These are phyloP conservation scores for Drosophila fulvimacula DNA, from an alignment of 2,888 invertebrate species.

Conservation along the genomic window DNA sequence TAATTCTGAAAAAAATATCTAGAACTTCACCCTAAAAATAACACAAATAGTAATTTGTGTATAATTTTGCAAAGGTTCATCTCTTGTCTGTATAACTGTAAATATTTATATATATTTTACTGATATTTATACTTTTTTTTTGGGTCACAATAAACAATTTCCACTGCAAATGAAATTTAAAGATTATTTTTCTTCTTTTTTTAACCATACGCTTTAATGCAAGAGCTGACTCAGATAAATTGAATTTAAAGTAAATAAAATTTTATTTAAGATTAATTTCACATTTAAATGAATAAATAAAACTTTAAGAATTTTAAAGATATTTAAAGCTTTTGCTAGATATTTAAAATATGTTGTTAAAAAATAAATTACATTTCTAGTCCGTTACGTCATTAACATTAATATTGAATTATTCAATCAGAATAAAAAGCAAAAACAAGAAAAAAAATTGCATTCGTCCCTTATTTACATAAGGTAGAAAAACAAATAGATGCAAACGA, in stretches of 20 bases:
- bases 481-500: constrained; percentile 2
- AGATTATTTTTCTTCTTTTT: background rate
- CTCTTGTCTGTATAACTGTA: background rate
- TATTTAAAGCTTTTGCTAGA: too few species aligned
- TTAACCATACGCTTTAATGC: background rate
- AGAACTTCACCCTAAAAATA: too few species aligned
- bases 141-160: background rate
- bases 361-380: background rate
- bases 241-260: background rate
- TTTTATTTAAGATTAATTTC: background rate
- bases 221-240: background rate
- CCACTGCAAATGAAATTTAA: background rate
- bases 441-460: background rate
- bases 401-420: background rate
- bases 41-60: too few species aligned
- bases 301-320: too few species aligned
- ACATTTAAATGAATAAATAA: background rate
- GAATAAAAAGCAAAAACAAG: background rate
- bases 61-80: background rate
- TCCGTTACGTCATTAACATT: background rate
- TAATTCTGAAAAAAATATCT: too few species aligned
- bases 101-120: background rate
- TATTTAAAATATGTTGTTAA: too few species aligned
- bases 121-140: background rate
- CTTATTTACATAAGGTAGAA: constrained; percentile 2